Evolutionary conservation across 2,888 invertebrate genomes (phyloP).

Genomic region (Seira musarum): DNA sequence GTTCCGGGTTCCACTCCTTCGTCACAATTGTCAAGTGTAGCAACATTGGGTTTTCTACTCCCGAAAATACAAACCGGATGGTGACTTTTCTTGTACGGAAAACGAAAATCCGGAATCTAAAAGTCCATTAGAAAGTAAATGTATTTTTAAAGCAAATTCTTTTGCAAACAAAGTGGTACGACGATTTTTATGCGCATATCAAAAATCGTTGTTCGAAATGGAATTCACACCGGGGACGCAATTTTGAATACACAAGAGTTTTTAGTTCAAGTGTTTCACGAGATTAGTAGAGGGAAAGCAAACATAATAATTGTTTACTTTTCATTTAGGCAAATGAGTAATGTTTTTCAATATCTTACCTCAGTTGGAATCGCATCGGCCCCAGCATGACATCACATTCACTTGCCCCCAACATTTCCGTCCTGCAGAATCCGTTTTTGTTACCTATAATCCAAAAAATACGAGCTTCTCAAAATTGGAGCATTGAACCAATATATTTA

Average conservation of each 20-base stretch:
- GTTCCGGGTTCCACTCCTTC: conserved; percentile 81
- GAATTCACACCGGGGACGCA: too few species aligned
- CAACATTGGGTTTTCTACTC: conserved; percentile 78
- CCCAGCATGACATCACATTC: conserved; percentile 85
- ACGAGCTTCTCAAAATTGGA: neutral
- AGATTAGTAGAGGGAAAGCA: too few species aligned
- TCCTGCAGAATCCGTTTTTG: conserved; percentile 78
- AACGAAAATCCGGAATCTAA: conserved; percentile 89
- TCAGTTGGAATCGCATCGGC: conserved; percentile 88
- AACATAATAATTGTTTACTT: too few species aligned
- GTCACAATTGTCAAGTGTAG: conserved; percentile 82
- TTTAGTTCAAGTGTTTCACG: too few species aligned
- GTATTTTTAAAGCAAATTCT: neutral
- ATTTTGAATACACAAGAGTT: too few species aligned
- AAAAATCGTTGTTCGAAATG: too few species aligned
- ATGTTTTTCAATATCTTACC: too few species aligned
- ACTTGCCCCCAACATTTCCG: conserved; percentile 83
- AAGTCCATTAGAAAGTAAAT: neutral
- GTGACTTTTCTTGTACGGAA: conserved; percentile 88
- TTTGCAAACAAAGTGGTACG: conserved; percentile 24
- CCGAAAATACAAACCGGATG: conserved; percentile 91
- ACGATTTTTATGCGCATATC: too few species aligned
- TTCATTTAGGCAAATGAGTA: too few species aligned
- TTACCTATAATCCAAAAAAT: conserved; percentile 66
- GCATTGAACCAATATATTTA: conserved; percentile 9